These are phyloP conservation scores for Styela plicata DNA, from an alignment of 23 tunicate genomes.

Conservation along the genomic window DNA sequence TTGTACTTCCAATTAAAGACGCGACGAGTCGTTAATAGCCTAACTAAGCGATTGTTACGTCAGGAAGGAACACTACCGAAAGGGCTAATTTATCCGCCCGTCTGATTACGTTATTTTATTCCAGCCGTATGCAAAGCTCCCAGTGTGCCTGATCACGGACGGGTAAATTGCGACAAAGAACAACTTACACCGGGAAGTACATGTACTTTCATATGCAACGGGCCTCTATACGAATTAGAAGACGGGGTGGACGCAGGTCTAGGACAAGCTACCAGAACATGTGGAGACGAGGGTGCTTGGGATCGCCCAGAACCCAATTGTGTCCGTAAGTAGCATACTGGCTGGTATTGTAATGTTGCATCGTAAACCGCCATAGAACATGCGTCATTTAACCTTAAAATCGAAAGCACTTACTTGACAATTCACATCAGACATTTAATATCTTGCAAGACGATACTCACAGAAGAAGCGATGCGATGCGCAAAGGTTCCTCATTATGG, in stretches of 20 bases:
- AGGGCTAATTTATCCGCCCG: too few species aligned
- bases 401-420: neutral
- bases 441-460: neutral
- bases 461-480: too few species aligned
- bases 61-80: too few species aligned
- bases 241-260: constrained; percentile 28
- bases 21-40: too few species aligned
- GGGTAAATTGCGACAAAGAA: constrained; percentile 48
- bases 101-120: too few species aligned
- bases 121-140: constrained; percentile 68
- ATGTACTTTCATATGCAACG: constrained; percentile 63
- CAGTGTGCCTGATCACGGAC: constrained; percentile 47
- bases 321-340: constrained; percentile 47
- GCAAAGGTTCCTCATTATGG: too few species aligned
- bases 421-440: neutral
- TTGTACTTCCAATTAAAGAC: too few species aligned
- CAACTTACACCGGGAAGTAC: constrained; percentile 37
- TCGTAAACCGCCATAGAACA: neutral
- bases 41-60: neutral
- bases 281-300: constrained; percentile 64
- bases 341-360: neutral
- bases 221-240: constrained; percentile 40
- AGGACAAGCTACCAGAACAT: constrained; percentile 11
- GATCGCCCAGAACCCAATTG: constrained; percentile 63
- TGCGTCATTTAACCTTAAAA: neutral